These are phyloP conservation scores for Cantharis lateralis DNA, from an alignment of 2,888 invertebrate species.

Conservation along the genomic window DNA sequence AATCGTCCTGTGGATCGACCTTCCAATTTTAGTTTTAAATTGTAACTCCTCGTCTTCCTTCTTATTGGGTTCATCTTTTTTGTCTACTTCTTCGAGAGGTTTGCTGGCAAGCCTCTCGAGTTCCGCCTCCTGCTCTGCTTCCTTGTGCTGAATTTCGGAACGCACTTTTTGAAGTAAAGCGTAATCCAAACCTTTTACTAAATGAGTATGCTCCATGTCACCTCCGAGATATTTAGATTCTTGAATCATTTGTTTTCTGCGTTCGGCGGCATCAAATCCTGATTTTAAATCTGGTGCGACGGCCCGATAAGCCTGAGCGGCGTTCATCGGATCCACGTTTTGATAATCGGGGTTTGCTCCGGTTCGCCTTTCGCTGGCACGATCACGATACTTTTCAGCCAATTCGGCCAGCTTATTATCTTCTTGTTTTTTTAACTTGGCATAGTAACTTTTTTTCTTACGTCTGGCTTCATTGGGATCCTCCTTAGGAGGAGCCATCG, in stretches of 20 bases:
- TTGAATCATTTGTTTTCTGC: constrained; percentile 91
- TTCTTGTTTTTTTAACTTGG: constrained; percentile 91
- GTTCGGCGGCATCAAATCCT: constrained; percentile 91
- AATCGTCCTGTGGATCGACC: constrained; percentile 74
- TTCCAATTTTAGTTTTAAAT: constrained; percentile 81
- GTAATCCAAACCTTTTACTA: constrained; percentile 91
- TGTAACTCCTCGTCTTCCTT: constrained; percentile 76
- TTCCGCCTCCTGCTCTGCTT: constrained; percentile 82
- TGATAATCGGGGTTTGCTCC: constrained; percentile 82
- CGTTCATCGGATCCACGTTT: constrained; percentile 82
- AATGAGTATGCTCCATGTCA: constrained; percentile 99
- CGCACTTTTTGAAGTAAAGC: constrained; percentile 90
- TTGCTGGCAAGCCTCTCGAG: constrained; percentile 74
- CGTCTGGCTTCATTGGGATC: constrained; percentile 83
- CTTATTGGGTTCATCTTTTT: constrained; percentile 52
- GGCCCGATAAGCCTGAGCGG: constrained; percentile 74
- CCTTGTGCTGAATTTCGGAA: constrained; percentile 83
- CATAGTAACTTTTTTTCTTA: constrained; percentile 95
- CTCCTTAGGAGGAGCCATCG: constrained; percentile 58
- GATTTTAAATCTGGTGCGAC: constrained; percentile 96
- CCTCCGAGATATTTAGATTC: constrained; percentile 99
- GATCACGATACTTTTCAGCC: constrained; percentile 90
- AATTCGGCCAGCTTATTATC: constrained; percentile 93
- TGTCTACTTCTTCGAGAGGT: constrained; percentile 57
- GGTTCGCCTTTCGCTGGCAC: constrained; percentile 89